Conservation (phyloP, 2,888 invertebrate genomes). For the Agrilus biguttatus region DNA sequence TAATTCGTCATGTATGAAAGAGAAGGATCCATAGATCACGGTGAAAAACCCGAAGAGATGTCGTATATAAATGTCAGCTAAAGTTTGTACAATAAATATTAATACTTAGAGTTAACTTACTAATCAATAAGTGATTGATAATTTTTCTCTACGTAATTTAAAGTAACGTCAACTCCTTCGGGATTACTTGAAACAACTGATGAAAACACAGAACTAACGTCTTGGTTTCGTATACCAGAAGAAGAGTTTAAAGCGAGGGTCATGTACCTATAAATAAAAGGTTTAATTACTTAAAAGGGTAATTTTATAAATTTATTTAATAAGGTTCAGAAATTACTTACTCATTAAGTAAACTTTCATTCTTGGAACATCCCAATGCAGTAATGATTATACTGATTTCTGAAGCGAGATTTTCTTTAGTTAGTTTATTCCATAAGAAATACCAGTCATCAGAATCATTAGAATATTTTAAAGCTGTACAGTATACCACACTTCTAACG, state of each 20-base stretch:
- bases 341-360: constrained; percentile 38
- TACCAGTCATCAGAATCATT: constrained; percentile 39
- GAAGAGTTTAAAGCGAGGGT: constrained; percentile 14
- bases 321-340: constrained; percentile 20
- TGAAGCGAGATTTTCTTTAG: constrained; percentile 42
- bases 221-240: constrained; percentile 32
- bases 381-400: constrained; percentile 52
- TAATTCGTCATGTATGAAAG: no score
- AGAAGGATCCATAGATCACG: no score
- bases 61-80: no score
- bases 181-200: constrained; percentile 39
- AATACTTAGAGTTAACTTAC: constrained; percentile 1
- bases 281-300: no score
- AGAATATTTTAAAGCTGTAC: constrained; percentile 49
- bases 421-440: constrained; percentile 44
- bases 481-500: constrained; percentile 57
- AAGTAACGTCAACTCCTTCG: constrained; percentile 35
- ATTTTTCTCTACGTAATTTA: constrained; percentile 35
- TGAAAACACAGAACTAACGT: constrained; percentile 29
- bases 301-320: background rate
- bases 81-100: no score
- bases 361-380: constrained; percentile 52
- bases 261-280: no score
- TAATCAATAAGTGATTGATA: constrained; percentile 13
- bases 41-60: no score